These are phyloP conservation scores for Macroramphosus scolopax DNA, from an alignment of 2,797 vertebrate species.

Conservation along the genomic window DNA sequence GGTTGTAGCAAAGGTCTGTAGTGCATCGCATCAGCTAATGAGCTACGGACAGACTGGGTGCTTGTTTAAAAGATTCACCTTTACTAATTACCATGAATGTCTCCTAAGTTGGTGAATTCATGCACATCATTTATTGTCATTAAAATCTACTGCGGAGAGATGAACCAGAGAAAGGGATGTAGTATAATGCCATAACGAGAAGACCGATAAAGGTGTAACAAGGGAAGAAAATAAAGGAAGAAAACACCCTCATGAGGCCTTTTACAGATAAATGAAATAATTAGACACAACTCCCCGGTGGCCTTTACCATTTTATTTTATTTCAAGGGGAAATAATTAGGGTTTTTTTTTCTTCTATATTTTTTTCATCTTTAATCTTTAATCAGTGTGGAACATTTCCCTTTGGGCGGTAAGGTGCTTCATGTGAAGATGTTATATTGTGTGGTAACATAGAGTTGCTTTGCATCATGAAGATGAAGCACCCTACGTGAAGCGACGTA, in stretches of 20 bases:
- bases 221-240: conserved; percentile 56
- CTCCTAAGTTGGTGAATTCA: conserved; percentile 30
- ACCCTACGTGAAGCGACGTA: conserved; percentile 31
- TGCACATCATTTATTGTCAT: conserved; percentile 29
- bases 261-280: conserved; percentile 84
- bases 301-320: conserved; percentile 73
- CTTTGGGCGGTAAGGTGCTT: conserved; percentile 76
- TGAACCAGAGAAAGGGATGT: conserved; percentile 27
- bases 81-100: conserved; percentile 47
- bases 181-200: conserved; percentile 41
- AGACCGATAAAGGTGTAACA: conserved; percentile 54
- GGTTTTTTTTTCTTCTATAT: conserved; percentile 50
- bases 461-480: conserved; percentile 46
- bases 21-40: conserved; percentile 41
- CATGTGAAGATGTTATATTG: conserved; percentile 54
- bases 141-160: conserved; percentile 11
- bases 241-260: conserved; percentile 73
- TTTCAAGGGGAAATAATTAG: conserved; percentile 80
- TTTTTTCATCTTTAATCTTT: conserved; percentile 78
- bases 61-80: conserved; percentile 46
- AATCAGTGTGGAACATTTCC: conserved; percentile 73
- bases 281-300: conserved; percentile 77
- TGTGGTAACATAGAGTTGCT: conserved; percentile 40
- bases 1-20: conserved; percentile 36
- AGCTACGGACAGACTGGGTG: conserved; percentile 38